A percentile compares a stretch with the other conserved stretches of the same genome.
phyloP scores from a whole-genome alignment of 2,113 vertebrate species.

The Burhinus oedicnemus region DNA sequence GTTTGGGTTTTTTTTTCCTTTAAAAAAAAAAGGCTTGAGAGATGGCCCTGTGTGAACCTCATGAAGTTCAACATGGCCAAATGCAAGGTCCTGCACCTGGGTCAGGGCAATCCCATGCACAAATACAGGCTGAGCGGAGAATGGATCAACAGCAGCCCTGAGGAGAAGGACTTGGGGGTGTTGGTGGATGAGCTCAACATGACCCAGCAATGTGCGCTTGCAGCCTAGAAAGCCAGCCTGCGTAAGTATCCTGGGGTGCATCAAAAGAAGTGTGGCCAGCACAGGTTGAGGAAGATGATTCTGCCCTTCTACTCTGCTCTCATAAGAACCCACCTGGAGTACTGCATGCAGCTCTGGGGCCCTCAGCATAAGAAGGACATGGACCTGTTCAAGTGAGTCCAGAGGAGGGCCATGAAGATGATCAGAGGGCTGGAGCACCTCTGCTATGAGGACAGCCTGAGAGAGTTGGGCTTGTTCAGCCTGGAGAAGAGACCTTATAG shows the following conservation, averaged over 20 bases:
- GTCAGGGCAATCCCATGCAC: not conserved
- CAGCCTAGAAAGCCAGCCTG: not conserved
- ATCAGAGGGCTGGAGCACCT: not conserved
- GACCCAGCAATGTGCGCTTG: not conserved
- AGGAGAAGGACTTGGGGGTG: not conserved
- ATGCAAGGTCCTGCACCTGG: not conserved
- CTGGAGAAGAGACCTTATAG: not conserved
- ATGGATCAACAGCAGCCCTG: not conserved
- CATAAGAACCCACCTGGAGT: not conserved
- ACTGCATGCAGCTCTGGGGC: not conserved
- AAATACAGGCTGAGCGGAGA: not conserved
- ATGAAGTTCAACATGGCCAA: not conserved
- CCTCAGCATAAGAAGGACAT: not conserved
- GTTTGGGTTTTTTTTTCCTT: not conserved
- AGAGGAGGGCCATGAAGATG: not conserved
- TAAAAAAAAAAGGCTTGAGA: not conserved
- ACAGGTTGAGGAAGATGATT: not conserved
- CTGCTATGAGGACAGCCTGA: not conserved
- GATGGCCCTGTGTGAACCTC: not conserved
- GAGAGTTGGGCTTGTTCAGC: not conserved
- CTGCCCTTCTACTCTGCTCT: not conserved
- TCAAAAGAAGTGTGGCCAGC: not conserved
- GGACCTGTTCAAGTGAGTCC: not conserved
- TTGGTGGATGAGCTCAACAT: not conserved
- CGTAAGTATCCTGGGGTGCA: not conserved